Base-by-base conservation (phyloP, 2,888 invertebrate genomes). In the Xanthorhoe spadicearia region DNA sequence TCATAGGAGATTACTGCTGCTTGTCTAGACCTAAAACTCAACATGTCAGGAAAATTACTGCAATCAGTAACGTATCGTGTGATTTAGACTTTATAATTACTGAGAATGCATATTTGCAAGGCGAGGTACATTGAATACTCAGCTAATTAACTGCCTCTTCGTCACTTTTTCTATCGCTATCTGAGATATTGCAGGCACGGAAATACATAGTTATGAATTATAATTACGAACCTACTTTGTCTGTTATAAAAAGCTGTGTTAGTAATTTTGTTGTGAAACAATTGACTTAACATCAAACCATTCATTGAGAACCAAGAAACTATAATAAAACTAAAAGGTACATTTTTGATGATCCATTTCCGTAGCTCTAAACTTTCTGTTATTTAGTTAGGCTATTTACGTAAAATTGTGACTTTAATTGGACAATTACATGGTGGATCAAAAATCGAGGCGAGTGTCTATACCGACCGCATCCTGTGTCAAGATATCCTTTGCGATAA, bases 381-480 rank as follows among this genome's bases (percentile, higher is more conserved):
- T 79, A 77, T 80, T 79, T 81, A 59, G 54, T 68, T 69, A 62
- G 71, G 64, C 71, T 84, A 90, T 92, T 91, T 89, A 86, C 89
- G 91, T 91, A 87, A 87, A 90, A 89, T 87, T 87, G 80, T 83
- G 83, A 79, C 81, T 87, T 87, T 90, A 92, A 92, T 92, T 92
- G 89, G 91, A 87, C 90, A 89, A 92, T 92, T 91, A 92, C 88
- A 88, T 82, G 87, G 84, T 85, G 84, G 81, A 83, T 85, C 86
- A 79, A 71, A 73, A 78, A 75, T 79, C 73, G 76, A 75, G 77
- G 49, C 81, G 76, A 82, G 82, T 82, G 85, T 85, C 86, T 88
- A 87, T 86, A 82, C 78, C 83, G 79, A 80, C 85, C 86, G 80
- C 88, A 85, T 89, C 88, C 87, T 87, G 87, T 82, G 76, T 84